phyloP scores from a whole-genome alignment of 2,113 vertebrate species.

The Zosterops hypoxanthus region DNA sequence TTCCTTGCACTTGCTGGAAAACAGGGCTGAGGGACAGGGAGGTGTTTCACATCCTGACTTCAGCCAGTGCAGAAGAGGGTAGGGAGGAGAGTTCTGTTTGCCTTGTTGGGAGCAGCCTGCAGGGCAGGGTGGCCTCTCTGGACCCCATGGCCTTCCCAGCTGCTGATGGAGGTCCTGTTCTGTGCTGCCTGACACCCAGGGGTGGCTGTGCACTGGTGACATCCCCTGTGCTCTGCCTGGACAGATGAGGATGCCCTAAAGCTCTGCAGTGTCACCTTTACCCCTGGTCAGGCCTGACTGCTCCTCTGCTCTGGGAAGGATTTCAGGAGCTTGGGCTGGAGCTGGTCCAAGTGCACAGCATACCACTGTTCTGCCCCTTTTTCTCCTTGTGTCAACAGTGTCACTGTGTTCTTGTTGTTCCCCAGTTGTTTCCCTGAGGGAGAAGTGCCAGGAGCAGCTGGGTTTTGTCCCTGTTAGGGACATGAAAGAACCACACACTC shows the following conservation, averaged over 20 bases:
- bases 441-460: background rate
- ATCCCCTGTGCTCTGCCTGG: background rate
- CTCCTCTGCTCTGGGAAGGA: background rate
- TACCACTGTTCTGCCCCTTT: background rate
- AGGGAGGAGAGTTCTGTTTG: background rate
- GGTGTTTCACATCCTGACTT: background rate
- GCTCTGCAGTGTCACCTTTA: background rate
- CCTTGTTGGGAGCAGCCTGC: background rate
- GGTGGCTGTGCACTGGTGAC: background rate
- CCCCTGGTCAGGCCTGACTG: background rate
- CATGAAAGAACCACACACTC: too few relatives aligned
- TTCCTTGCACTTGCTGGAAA: background rate
- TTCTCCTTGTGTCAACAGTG: background rate
- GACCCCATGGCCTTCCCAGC: background rate
- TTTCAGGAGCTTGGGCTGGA: background rate
- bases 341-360: background rate
- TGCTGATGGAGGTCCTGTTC: background rate
- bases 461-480: too few relatives aligned
- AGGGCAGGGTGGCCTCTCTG: background rate
- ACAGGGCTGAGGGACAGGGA: background rate
- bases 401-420: fast-evolving
- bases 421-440: background rate
- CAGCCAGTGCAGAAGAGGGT: background rate
- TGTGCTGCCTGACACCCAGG: fast-evolving
- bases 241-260: background rate